Evolutionary conservation across 2,797 vertebrate species (phyloP), one percentile per base, ranked within the genome.

Genomic region (Numenius phaeopus): DNA sequence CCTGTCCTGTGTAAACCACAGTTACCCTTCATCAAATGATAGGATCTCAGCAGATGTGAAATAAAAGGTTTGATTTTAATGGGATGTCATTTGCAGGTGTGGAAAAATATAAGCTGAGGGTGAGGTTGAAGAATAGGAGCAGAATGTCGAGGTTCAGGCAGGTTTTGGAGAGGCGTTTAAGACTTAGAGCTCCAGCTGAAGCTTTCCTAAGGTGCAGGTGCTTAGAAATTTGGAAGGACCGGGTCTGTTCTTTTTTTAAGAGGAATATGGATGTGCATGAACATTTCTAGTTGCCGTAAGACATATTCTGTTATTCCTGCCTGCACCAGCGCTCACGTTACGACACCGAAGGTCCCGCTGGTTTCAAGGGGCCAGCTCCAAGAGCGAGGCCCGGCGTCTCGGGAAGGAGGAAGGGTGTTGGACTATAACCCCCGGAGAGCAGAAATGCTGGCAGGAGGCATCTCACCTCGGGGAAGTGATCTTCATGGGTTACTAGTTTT

Each of bases 401-500:
- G 0, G 14, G 13, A 37, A 57, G 67, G 69, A 76, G 70, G 58
- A 49, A 61, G 49, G 64, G 46, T 64, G 42, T 24, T 34, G 49
- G 86, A 40, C 62, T 77, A 5, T 6, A 83, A 50, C 52, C 79
- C 76, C 72, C 24, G 10, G 42, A 34, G 76, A 62, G 58, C 80
- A 81, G 69, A 50, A 6, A 30, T 14, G 82, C 71, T 89, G 95
- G 81, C 89, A 77, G 75, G 71, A 89, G 82, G 69, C 82, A 64
- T 49, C 92, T 94, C 76, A 62, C 91, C 94, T 80, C 62, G 1
- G 87, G 85, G 83, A 78, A 42, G 57, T 46, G 65, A 81, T 91
- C 94, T 76, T 94, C 87, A 59, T 70, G 95, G 90, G 50, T 79
- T 94, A 59, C 82, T 47, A 57, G 89, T 92, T 94, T 91, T 94